phyloP scores from a whole-genome alignment of 2,113 vertebrate species.

The Solenodon paradoxus region DNA sequence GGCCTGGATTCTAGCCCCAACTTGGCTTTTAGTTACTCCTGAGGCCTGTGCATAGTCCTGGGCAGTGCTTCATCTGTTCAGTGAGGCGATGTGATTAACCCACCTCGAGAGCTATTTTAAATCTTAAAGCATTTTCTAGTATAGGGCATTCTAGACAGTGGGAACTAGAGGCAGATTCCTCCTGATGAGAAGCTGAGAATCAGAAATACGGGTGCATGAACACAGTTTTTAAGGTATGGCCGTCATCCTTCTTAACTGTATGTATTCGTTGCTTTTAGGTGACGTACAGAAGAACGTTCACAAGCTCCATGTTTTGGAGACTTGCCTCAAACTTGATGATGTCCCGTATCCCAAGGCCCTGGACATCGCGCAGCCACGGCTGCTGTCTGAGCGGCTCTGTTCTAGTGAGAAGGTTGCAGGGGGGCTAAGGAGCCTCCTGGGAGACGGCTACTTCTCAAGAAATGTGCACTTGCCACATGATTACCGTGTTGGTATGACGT shows the following conservation, averaged over 20 bases:
- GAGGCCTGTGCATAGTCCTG: background rate
- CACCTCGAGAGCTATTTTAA: background rate
- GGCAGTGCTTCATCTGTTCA: background rate
- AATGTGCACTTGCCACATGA: conserved; percentile 82
- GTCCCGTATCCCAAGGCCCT: conserved; percentile 51
- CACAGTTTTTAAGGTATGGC: background rate
- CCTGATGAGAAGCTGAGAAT: background rate
- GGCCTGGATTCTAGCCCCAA: background rate
- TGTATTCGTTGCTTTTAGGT: background rate
- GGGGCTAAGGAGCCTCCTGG: conserved; percentile 79
- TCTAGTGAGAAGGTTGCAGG: conserved; percentile 67
- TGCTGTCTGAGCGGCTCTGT: rapidly evolving
- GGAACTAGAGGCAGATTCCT: background rate
- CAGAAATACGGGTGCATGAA: background rate
- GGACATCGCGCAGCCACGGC: background rate
- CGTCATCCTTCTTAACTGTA: background rate
- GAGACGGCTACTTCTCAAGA: conserved; percentile 79
- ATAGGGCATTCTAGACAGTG: background rate
- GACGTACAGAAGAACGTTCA: conserved; percentile 21
- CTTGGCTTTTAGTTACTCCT: background rate
- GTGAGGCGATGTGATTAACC: background rate
- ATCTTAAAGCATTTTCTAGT: background rate
- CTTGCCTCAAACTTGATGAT: conserved; percentile 89
- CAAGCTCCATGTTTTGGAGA: conserved; percentile 74
- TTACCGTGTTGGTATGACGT: conserved; percentile 84